Evolutionary conservation across 2,888 invertebrate genomes (phyloP).

Genomic region (Litoditis marina): DNA sequence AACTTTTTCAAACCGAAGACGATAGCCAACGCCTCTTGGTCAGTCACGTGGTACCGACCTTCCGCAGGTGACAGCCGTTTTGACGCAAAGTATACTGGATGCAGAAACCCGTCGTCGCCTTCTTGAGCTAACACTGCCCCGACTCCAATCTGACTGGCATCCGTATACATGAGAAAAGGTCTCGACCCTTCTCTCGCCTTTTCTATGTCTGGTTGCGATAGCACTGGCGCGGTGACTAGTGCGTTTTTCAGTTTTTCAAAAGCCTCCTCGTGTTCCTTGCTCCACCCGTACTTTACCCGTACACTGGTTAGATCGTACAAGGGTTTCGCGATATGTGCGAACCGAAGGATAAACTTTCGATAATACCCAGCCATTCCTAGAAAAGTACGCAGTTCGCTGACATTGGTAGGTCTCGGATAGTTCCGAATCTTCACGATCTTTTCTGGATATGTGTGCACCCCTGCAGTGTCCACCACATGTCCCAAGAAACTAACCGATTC

Average conservation of each 20-base stretch:
- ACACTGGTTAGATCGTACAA: constrained; percentile 14
- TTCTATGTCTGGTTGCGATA: constrained; percentile 25
- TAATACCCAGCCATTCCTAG: constrained; percentile 28
- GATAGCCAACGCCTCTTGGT: constrained; percentile 31
- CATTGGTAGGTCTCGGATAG: constrained; percentile 12
- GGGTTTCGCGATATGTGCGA: constrained; percentile 19
- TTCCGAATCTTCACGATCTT: constrained; percentile 6
- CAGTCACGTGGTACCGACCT: constrained; percentile 20
- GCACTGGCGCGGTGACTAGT: constrained; percentile 7
- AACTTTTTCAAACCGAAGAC: constrained; percentile 12
- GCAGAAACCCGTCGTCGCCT: constrained; percentile 1
- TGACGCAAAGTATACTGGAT: constrained; percentile 21
- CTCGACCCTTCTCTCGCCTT: constrained; percentile 15
- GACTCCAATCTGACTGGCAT: constrained; percentile 22
- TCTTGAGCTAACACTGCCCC: constrained; percentile 25
- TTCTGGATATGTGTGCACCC: constrained; percentile 3
- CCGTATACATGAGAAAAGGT: constrained; percentile 27
- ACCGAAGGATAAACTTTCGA: constrained; percentile 25
- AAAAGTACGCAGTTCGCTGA: constrained; percentile 17
- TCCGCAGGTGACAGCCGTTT: constrained; percentile 17
- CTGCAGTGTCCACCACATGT: not conserved
- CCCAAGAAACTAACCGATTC: constrained; percentile 13
- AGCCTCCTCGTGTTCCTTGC: constrained; percentile 5
- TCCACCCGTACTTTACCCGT: constrained; percentile 6
- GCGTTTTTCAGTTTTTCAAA: constrained; percentile 21